Conservation (phyloP, 2,888 invertebrate genomes). For the Coenonympha glycerion region DNA sequence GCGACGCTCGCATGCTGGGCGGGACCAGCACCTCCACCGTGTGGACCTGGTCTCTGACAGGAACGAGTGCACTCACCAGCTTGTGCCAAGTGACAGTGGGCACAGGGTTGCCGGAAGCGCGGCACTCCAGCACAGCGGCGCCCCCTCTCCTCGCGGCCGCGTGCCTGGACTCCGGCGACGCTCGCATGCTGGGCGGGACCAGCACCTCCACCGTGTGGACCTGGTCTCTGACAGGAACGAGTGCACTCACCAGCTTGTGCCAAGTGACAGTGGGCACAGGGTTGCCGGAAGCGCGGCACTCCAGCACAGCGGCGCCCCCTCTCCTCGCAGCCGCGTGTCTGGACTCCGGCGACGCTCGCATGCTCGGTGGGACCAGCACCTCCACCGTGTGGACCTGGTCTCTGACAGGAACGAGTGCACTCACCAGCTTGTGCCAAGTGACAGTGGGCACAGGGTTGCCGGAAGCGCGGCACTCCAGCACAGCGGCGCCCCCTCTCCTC, state of each 20-base stretch:
- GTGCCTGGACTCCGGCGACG: too few relatives aligned
- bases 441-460: slow-evolving; percentile 84
- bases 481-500: slow-evolving; percentile 80
- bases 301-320: slow-evolving; percentile 80
- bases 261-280: slow-evolving; percentile 83
- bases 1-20: too few relatives aligned
- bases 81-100: too few relatives aligned
- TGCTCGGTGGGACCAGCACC: slow-evolving; percentile 82
- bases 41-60: too few relatives aligned
- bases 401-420: background rate
- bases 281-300: slow-evolving; percentile 83
- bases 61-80: too few relatives aligned
- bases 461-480: slow-evolving; percentile 81
- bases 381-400: slow-evolving; percentile 77
- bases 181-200: too few relatives aligned
- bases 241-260: slow-evolving; percentile 76
- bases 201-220: too few relatives aligned
- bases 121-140: too few relatives aligned
- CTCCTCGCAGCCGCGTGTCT: slow-evolving; percentile 80
- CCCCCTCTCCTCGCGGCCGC: too few relatives aligned
- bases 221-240: background rate
- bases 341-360: slow-evolving; percentile 79
- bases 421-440: slow-evolving; percentile 81
- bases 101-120: too few relatives aligned
- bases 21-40: too few relatives aligned